Base-by-base conservation (phyloP, 2,797 vertebrate genomes). In the Tragopan temminckii region DNA sequence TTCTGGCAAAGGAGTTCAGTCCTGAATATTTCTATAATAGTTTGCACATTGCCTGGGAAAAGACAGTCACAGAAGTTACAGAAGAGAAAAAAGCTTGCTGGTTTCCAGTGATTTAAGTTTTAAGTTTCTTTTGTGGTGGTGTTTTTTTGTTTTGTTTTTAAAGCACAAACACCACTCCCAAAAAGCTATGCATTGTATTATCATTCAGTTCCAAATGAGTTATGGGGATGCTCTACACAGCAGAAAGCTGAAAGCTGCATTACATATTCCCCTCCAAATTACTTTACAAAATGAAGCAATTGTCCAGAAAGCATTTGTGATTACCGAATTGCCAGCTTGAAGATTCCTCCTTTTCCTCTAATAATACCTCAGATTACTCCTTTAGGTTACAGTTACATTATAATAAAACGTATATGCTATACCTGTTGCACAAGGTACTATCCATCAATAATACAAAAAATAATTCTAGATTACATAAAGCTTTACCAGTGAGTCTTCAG, bases 11-110 rank as follows among this genome's bases (percentile, higher is more conserved):
- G 74, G 43, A 78, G 40, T 78, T 86, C 43, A 24, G 25, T 86
- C 79, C 90, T 82, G 77, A 96, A 95, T 96, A 88, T 45, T 95
- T 95, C 71, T 63, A 50, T 95, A 96, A 97, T 93, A 71, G 81
- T 80, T 96, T 96, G 68, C 96, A 97, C 88, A 85, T 96, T 96
- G 96, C 85, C 88, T 80, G 92, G 84, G 71, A 92, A 67, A 91
- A 94, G 40, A 14, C 61, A 97, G 95, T 94, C 96, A 84, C 97
- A 98, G 98, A 97, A 97, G 97, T 97, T 98, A 96, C 87, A 55
- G 59, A 97, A 97, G 95, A 97, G 97, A 98, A 98, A 98, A 98
- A 76, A 85, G 3, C 14, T 97, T 97, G 86, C 48, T 94, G 92
- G 21, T 40, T 91, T 86, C 33, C 70, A 55, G 23, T 36, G 17